Conservation (phyloP, 2,888 invertebrate species). For the Lucinisca nassula region DNA sequence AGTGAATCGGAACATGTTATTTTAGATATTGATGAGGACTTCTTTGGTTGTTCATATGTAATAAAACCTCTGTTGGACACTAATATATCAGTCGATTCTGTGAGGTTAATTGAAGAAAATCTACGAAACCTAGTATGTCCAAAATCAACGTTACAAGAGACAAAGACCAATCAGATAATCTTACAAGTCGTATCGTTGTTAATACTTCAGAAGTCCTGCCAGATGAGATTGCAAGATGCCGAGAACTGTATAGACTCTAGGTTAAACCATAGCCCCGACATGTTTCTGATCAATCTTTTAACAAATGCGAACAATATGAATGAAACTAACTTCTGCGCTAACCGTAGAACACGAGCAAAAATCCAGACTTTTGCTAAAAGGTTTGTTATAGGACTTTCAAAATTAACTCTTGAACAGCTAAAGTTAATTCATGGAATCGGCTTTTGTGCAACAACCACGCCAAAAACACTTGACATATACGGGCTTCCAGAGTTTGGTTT, state of each 20-base stretch:
- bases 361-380: not conserved
- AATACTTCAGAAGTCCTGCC: constrained; percentile 41
- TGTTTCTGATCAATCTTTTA: not conserved
- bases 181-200: constrained; percentile 36
- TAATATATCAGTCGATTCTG: constrained; percentile 55
- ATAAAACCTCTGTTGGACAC: constrained; percentile 70
- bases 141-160: constrained; percentile 68
- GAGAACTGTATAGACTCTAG: not conserved
- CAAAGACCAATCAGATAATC: constrained; percentile 68
- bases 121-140: constrained; percentile 77
- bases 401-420: constrained; percentile 71
- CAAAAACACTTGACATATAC: constrained; percentile 63
- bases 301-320: not conserved
- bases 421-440: constrained; percentile 72
- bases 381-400: constrained; percentile 55
- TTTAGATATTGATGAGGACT: constrained; percentile 84
- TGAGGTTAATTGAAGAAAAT: constrained; percentile 67
- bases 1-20: constrained; percentile 65
- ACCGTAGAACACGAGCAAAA: not conserved
- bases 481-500: constrained; percentile 66
- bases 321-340: not conserved
- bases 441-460: constrained; percentile 76
- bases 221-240: not conserved
- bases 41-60: constrained; percentile 80
- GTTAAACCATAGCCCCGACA: not conserved